Percentiles rank a stretch among this genome's conserved stretches.
These are phyloP conservation scores for Hydrotaea diabolus DNA, from an alignment of 2,888 invertebrate species.

Conservation along the genomic window DNA sequence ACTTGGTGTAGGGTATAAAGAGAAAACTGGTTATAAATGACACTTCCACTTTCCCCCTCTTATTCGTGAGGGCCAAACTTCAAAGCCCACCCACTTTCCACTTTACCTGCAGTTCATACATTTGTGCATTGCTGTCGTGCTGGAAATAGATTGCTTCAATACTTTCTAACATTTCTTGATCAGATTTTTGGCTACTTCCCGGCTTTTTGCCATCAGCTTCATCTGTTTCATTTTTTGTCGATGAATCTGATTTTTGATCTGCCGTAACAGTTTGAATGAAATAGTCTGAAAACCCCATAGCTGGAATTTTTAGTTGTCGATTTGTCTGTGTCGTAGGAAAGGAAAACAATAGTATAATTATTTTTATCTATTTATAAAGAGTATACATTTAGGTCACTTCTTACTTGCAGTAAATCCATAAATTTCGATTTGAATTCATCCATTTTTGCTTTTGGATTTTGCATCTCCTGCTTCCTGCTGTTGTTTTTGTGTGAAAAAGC, in stretches of 20 bases:
- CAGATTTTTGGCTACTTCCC: constrained; percentile 75
- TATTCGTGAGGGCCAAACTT: constrained; percentile 42
- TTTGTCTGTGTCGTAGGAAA: constrained; percentile 71
- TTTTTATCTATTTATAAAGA: neutral
- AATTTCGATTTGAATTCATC: constrained; percentile 80
- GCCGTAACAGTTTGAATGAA: constrained; percentile 79
- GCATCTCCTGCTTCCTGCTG: constrained; percentile 36
- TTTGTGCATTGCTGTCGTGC: constrained; percentile 76
- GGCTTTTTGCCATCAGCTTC: constrained; percentile 56
- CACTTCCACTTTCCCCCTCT: neutral
- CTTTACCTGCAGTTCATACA: constrained; percentile 78
- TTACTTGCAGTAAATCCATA: constrained; percentile 80
- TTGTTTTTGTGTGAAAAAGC: no score
- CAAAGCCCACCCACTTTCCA: constrained; percentile 24
- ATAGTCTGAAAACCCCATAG: constrained; percentile 81
- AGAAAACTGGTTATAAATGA: constrained; percentile 57
- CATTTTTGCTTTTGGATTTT: constrained; percentile 73
- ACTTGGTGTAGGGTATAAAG: no score
- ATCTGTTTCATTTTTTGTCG: constrained; percentile 36
- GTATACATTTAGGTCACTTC: constrained; percentile 73
- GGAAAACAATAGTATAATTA: no score
- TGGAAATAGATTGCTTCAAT: constrained; percentile 79
- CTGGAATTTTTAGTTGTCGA: constrained; percentile 80
- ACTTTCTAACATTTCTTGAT: constrained; percentile 80
- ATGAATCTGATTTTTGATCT: constrained; percentile 66